Percentiles rank a stretch among this genome's conserved stretches.
phyloP scores from a whole-genome alignment of 2,113 vertebrate genomes.

The Chrysochloris asiatica region DNA sequence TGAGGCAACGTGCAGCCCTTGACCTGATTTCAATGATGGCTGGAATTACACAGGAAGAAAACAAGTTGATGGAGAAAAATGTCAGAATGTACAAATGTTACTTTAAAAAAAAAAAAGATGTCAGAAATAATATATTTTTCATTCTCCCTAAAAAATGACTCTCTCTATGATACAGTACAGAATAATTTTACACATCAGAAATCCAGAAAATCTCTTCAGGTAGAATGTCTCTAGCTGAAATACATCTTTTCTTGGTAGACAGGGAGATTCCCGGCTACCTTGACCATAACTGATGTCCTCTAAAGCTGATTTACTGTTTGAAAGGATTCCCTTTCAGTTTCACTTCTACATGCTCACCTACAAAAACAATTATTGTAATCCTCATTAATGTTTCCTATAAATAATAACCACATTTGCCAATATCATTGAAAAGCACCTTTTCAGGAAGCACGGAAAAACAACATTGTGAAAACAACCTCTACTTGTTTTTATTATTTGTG shows the following conservation, averaged over 20 bases:
- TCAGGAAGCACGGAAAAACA: background rate
- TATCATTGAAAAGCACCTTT: background rate
- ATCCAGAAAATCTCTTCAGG: constrained; percentile 73
- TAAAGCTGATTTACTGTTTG: background rate
- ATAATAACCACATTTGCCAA: background rate
- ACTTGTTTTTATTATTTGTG: background rate
- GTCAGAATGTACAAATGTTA: constrained; percentile 71
- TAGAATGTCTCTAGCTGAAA: constrained; percentile 43
- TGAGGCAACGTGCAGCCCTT: constrained; percentile 62
- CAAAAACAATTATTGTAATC: background rate
- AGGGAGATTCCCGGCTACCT: constrained; percentile 5
- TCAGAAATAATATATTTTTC: constrained; percentile 76
- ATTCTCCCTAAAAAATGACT: constrained; percentile 72
- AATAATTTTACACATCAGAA: constrained; percentile 80
- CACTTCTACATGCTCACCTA: background rate
- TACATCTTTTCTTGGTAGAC: background rate
- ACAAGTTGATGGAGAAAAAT: constrained; percentile 64
- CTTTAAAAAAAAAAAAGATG: constrained; percentile 14
- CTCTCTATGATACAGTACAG: constrained; percentile 48
- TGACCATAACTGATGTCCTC: background rate
- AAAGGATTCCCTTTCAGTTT: background rate
- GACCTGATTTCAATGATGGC: constrained; percentile 66
- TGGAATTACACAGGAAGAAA: constrained; percentile 79
- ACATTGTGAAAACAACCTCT: background rate
- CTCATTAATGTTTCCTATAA: background rate